Base-by-base conservation (phyloP, 2,797 vertebrate genomes). In the Pagetopsis macropterus region DNA sequence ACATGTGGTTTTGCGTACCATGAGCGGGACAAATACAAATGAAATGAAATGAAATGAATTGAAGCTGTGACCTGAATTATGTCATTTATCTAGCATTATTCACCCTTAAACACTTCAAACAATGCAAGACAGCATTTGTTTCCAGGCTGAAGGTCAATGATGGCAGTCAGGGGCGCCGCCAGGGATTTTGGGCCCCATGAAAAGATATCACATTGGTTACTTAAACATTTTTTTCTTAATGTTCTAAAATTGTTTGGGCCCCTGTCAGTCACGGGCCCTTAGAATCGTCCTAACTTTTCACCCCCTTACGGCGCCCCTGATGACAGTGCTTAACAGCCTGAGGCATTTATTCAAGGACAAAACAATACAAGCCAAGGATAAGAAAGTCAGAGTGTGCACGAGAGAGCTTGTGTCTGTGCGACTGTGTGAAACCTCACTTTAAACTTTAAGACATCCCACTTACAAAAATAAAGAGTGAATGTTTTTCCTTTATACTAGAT, bases 331-430 rank as follows among this genome's bases (percentile, higher is more conserved):
- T 17, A 65, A 70, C 16, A 63, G 23, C 67, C 31, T 41, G 48
- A 54, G 40, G 23, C 33, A 59, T 66, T 48, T n/a, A 44, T 19
- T 49, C 17, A 64, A 67, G 41, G 52, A 49, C 68, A 69, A 75
- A 81, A 75, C 67, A 70, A 61, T 19, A 49, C 12, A 11, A 71
- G n/a, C 9, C 37, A 19, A 33, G 9, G 43, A 80, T 21, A n/a
- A 63, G 31, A 68, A 54, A 73, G 40, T 33, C 48, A 52, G 23
- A 46, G 60, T 27, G 33, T 21, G 9, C 15, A 44, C 52, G 23
- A 45, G 31, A 43, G 40, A 17, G 40, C 11, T 37, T 75, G 44
- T 27, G 17, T 33, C 41, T 63, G 27, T 52, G 13, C 23, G 0
- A 15, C 14, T 27, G 27, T 27, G 27, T 27, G 27, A 37, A 37